Evolutionary conservation across 35 echinoderm and acorn worm genomes (phyloP), one percentile per base, ranked within the genome.

Genomic region (Heliocidaris tuberculata): DNA sequence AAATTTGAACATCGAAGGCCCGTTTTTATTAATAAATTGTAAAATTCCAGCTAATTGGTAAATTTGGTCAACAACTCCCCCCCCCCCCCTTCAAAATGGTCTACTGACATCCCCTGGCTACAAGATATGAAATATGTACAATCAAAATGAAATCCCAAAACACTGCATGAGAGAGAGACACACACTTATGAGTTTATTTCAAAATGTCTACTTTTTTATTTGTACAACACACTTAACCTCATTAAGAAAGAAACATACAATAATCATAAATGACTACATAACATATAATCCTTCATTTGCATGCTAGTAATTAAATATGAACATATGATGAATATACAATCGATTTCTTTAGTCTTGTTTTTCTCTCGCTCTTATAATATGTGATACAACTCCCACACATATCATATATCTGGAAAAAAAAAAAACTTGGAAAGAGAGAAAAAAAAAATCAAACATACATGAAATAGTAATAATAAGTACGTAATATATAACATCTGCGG

Each of bases 121-220:
- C 8, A 78, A 1, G 27, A n/a, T 78, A 78, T n/a, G 27, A 4
- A 78, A 78, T 0, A 78, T 24, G 27, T 78, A 78, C 35, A 78
- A 78, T n/a, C 52, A 70, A 70, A 70, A 70, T 19, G 8, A 78
- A 78, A 78, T 78, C 65, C 21, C n/a, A 27, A 78, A 78, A n/a
- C 7, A 78, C 19, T 78, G 65, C 65, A 27, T 78, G 27, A 29
- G 65, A 78, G 65, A 78, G 27, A n/a, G n/a, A n/a, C n/a, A 42
- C 35, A 93, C 13, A 93, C 29, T 13, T 31, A n/a, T 93, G 50
- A 48, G 29, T 93, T 93, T 93, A 93, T 93, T 93, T 93, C 91
- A 93, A 93, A 93, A 93, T 93, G 91, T 93, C 91, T 93, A 93
- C 91, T 93, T 93, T 92, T 50, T 93, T 93, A 89, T 93, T 93